A percentile compares a stretch with the other conserved stretches of the same genome.
Conservation (phyloP, 2,113 vertebrate species). For the Melanocharis versteri region DNA sequence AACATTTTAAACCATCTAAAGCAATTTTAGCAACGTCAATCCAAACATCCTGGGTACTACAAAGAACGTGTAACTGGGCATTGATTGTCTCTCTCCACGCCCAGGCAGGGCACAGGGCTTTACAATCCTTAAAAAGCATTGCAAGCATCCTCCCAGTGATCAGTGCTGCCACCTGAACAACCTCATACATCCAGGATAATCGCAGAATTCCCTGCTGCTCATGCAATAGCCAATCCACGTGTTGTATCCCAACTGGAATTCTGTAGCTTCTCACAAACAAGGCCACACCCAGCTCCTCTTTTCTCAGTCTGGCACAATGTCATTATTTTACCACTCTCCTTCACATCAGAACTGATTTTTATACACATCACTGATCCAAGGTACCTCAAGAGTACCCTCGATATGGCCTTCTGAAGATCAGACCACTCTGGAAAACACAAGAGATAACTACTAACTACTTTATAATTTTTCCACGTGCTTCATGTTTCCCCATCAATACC, state of each 20-base stretch:
- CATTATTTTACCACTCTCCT: not conserved
- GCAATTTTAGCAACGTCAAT: not conserved
- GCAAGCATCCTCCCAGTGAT: not conserved
- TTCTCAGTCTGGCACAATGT: not conserved
- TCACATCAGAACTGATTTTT: not conserved
- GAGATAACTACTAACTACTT: not conserved
- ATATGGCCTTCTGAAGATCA: not conserved
- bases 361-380: not conserved
- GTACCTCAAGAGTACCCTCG: not conserved
- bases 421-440: not conserved
- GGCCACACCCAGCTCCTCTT: not conserved
- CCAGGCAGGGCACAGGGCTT: not conserved
- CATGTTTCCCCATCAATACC: not conserved
- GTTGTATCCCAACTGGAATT: not conserved
- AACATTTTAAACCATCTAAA: not conserved
- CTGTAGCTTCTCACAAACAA: not conserved
- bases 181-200: not conserved
- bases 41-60: too few relatives aligned
- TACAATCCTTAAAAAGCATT: not conserved
- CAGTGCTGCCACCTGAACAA: not conserved
- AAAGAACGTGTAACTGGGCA: rapidly evolving
- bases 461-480: not conserved
- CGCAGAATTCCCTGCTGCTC: not conserved
- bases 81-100: rapidly evolving
- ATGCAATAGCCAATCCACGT: rapidly evolving